A percentile compares a stretch with the other conserved stretches of the same genome.
These are phyloP conservation scores for Stigmatopora nigra DNA, from an alignment of 2,113 vertebrate species.

Conservation along the genomic window DNA sequence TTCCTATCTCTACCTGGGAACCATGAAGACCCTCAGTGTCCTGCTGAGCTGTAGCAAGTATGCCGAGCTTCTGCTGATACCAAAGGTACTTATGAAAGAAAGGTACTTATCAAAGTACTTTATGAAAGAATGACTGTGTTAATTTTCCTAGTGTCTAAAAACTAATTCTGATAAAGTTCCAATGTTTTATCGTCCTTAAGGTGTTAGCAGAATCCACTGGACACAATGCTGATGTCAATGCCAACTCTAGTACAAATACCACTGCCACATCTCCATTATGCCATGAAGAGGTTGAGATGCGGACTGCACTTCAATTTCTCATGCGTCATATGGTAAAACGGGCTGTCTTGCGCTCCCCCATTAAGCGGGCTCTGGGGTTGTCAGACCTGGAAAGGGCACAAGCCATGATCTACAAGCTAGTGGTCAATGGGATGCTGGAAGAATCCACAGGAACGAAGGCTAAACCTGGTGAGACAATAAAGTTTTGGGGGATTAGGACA, in stretches of 20 bases:
- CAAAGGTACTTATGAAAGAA: slow-evolving; percentile 67
- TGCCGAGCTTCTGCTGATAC: slow-evolving; percentile 88
- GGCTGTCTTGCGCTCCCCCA: slow-evolving; percentile 91
- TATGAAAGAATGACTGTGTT: neutral
- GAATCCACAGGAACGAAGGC: slow-evolving; percentile 79
- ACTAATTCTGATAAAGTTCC: neutral
- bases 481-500: neutral
- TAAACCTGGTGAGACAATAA: slow-evolving; percentile 71
- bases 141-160: neutral
- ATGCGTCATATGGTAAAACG: slow-evolving; percentile 98
- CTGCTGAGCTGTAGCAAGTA: slow-evolving; percentile 97
- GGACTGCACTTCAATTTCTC: slow-evolving; percentile 88
- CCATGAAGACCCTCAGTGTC: slow-evolving; percentile 92
- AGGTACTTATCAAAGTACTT: slow-evolving; percentile 42
- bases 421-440: slow-evolving; percentile 86
- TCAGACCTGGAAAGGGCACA: slow-evolving; percentile 90
- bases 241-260: slow-evolving; percentile 37
- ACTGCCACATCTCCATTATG: slow-evolving; percentile 69
- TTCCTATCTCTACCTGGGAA: slow-evolving; percentile 91
- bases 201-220: slow-evolving; percentile 80
- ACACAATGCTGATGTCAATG: slow-evolving; percentile 83
- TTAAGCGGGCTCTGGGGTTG: slow-evolving; percentile 87
- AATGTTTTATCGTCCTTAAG: slow-evolving; percentile 35
- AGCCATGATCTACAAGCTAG: slow-evolving; percentile 94
- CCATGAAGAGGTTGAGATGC: slow-evolving; percentile 88